Evolutionary conservation across 2,888 invertebrate species (phyloP), one percentile per base, ranked within the genome.

Genomic region (Cylloceria caligata): DNA sequence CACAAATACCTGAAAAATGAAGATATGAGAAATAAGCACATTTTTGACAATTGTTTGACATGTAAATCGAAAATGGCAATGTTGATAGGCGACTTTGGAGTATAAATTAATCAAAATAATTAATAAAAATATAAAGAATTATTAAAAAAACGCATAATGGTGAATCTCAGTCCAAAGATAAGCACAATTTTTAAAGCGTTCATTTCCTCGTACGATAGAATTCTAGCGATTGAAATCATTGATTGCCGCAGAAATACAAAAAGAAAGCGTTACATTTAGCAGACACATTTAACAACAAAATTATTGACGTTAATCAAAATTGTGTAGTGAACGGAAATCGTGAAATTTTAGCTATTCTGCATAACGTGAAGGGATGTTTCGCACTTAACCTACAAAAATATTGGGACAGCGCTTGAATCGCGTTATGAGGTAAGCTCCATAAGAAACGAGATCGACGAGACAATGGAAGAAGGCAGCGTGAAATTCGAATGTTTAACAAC

Each of bases 281-380:
- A n/a, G n/a, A n/a, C n/a, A n/a, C n/a, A n/a, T n/a, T n/a, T n/a
- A n/a, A n/a, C n/a, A n/a, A n/a, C n/a, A n/a, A n/a, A n/a, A n/a
- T n/a, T n/a, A n/a, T n/a, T n/a, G n/a, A n/a, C 36, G 62, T 80
- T 42, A 80, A 34, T 64, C 42, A 74, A 55, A 62, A 52, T 30
- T 67, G 49, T 49, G 67, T 21, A 49, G 34, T 49, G 21, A 7
- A 3, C 13, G 49, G 19, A 11, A 67, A 21, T 21, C 21, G 21
- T 21, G 21, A 19, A 52, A 52, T 24, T 24, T 24, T 13, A 11
- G 52, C 4, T 11, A 52, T 52, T 52, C 3, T 9, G 11, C 11
- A 24, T 4, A 11, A 52, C 2, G 21, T 21, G 3, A 9, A n/a
- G n/a, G n/a, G n/a, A n/a, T n/a, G n/a, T n/a, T n/a, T n/a, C n/a